Evolutionary conservation across 1,140 invertebrate species (phyloP).

Genomic region (Drosophila quadrilineata): DNA sequence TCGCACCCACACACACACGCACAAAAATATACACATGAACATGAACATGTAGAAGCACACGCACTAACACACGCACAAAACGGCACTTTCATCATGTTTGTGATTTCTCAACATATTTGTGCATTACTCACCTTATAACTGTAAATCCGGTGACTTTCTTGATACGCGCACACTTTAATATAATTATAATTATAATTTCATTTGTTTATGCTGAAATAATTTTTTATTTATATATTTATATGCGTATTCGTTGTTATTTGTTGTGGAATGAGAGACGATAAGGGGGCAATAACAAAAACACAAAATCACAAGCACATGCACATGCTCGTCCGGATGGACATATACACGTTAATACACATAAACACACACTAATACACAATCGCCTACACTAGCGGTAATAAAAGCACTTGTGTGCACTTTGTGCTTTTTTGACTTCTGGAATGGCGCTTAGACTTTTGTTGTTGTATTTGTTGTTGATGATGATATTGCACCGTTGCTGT

Average conservation of each 20-base stretch:
- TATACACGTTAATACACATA: slow-evolving; percentile 20
- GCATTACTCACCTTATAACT: slow-evolving; percentile 38
- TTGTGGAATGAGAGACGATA: slow-evolving; percentile 43
- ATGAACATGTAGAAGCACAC: background rate
- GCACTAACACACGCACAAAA: slow-evolving; percentile 22
- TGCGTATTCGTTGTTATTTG: slow-evolving; percentile 17
- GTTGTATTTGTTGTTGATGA: slow-evolving; percentile 20
- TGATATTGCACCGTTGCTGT: slow-evolving; percentile 11
- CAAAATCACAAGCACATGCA: slow-evolving; percentile 59
- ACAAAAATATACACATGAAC: background rate
- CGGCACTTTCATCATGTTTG: slow-evolving; percentile 39
- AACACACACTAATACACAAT: slow-evolving; percentile 1
- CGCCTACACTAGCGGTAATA: slow-evolving; percentile 21
- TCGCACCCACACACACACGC: slow-evolving; percentile 20
- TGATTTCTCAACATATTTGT: slow-evolving; percentile 29
- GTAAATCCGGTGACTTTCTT: slow-evolving; percentile 23
- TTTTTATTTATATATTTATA: slow-evolving; percentile 7
- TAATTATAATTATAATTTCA: background rate
- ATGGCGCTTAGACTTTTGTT: slow-evolving; percentile 24
- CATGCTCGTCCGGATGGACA: slow-evolving; percentile 24
- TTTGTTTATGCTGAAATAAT: slow-evolving; percentile 28
- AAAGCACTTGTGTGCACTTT: slow-evolving; percentile 32
- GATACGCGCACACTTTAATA: too few species aligned
- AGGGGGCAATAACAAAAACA: slow-evolving; percentile 56
- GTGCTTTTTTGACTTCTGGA: slow-evolving; percentile 27